These are phyloP conservation scores for Cavia aperea DNA, from an alignment of 2,113 vertebrate species.

Conservation along the genomic window DNA sequence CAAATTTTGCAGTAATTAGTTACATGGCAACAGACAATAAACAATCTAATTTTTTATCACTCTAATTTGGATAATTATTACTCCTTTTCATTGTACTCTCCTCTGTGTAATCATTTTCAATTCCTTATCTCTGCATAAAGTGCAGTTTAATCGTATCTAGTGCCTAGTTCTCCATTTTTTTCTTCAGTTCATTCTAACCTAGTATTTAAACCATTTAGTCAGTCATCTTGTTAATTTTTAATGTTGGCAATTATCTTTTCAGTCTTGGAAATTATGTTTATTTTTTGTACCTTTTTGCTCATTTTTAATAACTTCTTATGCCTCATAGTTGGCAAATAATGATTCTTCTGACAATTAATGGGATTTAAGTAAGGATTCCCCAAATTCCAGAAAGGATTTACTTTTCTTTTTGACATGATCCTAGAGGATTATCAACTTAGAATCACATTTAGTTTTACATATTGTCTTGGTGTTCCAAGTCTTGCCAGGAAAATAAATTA, in stretches of 20 bases:
- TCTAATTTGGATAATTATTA: not conserved
- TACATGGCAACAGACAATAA: not conserved
- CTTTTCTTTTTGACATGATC: not conserved
- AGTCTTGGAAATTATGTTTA: not conserved
- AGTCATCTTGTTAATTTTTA: not conserved
- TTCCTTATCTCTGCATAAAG: not conserved
- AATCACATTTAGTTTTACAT: conserved; percentile 12
- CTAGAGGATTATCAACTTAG: not conserved
- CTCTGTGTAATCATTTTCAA: not conserved
- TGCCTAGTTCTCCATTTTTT: not conserved
- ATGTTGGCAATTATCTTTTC: not conserved
- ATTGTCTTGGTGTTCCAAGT: not conserved
- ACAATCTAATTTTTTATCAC: not conserved
- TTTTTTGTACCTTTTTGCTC: not conserved
- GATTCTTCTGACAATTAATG: not conserved
- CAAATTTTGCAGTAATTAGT: not conserved
- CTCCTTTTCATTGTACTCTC: not conserved
- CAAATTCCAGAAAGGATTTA: conserved; percentile 2
- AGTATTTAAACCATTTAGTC: not conserved
- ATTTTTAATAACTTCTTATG: not conserved
- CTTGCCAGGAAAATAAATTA: not conserved
- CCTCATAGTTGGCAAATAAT: not conserved
- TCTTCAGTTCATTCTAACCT: not conserved
- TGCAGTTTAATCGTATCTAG: not conserved
- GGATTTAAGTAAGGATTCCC: not conserved